These are phyloP conservation scores for Chironomus tentans DNA, from an alignment of 2,888 invertebrate species.

Conservation along the genomic window DNA sequence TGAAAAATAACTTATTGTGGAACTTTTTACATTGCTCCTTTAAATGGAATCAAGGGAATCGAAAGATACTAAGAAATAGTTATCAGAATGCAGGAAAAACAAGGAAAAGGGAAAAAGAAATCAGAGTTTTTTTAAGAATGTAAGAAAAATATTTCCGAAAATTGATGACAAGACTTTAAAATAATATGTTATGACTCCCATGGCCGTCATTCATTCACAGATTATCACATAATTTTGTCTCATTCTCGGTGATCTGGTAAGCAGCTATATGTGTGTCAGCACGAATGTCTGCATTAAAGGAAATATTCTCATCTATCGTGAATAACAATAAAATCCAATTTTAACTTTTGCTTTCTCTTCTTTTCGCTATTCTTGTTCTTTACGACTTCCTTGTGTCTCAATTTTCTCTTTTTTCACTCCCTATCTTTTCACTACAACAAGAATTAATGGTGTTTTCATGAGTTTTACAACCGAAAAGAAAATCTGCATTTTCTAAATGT, in stretches of 20 bases:
- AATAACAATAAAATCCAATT: neutral
- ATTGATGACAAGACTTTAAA: neutral
- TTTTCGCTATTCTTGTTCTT: neutral
- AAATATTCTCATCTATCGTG: neutral
- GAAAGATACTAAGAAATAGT: too few species aligned
- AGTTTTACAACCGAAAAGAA: neutral
- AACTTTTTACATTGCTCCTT: too few species aligned
- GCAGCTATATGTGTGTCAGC: neutral
- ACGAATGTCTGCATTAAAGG: neutral
- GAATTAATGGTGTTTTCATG: neutral
- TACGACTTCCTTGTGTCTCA: neutral
- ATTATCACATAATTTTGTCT: neutral
- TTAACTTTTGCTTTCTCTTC: neutral
- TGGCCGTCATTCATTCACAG: neutral
- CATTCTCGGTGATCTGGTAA: neutral
- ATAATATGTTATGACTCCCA: neutral
- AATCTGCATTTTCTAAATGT: neutral
- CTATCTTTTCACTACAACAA: neutral
- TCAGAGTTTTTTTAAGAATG: neutral
- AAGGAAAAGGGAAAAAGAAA: neutral
- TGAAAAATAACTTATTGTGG: neutral
- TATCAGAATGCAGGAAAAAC: neutral
- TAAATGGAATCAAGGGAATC: too few species aligned
- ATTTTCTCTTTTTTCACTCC: neutral
- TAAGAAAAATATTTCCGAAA: neutral